Evolutionary conservation across 2,888 invertebrate genomes (phyloP).

Genomic region (Patella caerulea): DNA sequence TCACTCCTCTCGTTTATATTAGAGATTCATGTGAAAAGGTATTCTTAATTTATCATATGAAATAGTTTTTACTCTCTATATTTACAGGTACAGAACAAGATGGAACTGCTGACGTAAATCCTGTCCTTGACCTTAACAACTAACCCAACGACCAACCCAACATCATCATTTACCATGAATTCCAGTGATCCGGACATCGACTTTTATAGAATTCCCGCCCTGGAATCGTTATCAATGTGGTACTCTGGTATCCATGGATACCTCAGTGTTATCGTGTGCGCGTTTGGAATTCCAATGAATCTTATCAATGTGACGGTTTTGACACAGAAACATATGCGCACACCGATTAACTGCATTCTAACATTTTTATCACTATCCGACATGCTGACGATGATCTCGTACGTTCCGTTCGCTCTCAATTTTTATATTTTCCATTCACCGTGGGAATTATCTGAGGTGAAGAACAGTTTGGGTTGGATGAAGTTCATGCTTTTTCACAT

Average conservation of each 20-base stretch:
- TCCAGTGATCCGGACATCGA: not conserved
- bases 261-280: constrained; percentile 87
- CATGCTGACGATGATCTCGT: constrained; percentile 90
- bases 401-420: constrained; percentile 89
- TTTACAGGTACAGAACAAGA: too few relatives aligned
- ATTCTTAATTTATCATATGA: too few relatives aligned
- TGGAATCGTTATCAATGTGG: constrained; percentile 15
- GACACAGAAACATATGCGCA: constrained; percentile 85
- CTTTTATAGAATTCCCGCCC: not conserved
- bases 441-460: constrained; percentile 46
- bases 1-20: too few relatives aligned
- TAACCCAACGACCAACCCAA: too few relatives aligned
- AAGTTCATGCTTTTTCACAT: constrained; percentile 80
- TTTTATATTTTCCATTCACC: constrained; percentile 52
- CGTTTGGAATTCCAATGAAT: constrained; percentile 91
- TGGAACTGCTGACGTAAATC: too few relatives aligned
- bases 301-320: constrained; percentile 91
- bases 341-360: constrained; percentile 91
- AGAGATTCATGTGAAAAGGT: too few relatives aligned
- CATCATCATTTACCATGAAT: not conserved
- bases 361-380: constrained; percentile 90
- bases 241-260: constrained; percentile 81
- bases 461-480: constrained; percentile 69
- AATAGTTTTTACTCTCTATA: too few relatives aligned
- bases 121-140: too few relatives aligned